Percentiles rank a stretch among this genome's conserved stretches.
phyloP scores from a whole-genome alignment of 53 echinoderm and acorn worm species.

The Apostichopus leukothele region DNA sequence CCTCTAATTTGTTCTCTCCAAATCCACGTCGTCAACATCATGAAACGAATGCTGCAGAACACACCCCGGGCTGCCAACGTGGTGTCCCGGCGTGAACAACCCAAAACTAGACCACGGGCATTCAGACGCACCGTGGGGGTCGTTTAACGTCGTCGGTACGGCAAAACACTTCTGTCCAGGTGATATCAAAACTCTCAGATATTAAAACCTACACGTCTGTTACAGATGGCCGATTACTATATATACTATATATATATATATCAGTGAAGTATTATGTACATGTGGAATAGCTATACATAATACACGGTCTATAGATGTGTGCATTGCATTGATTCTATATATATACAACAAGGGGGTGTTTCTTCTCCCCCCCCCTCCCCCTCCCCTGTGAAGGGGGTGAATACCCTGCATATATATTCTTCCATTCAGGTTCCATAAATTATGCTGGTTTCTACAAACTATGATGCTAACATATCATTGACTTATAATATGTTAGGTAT shows the following conservation, averaged over 20 bases:
- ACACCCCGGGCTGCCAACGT: constrained; percentile 38
- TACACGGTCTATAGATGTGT: no score
- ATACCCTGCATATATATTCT: no score
- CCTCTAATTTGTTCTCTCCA: constrained; percentile 30
- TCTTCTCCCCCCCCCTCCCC: no score
- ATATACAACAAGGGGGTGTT: background rate
- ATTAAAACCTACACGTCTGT: background rate
- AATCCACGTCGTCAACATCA: constrained; percentile 15
- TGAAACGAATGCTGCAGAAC: constrained; percentile 10
- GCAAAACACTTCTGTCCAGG: constrained; percentile 33
- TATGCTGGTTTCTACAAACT: no score
- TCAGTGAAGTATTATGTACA: background rate
- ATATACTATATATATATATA: background rate
- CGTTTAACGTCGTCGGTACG: constrained; percentile 26
- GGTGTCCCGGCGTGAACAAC: constrained; percentile 43
- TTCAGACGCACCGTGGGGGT: constrained; percentile 33
- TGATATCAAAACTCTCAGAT: constrained; percentile 2
- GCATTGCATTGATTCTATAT: background rate
- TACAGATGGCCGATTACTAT: background rate
- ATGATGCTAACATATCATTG: no score
- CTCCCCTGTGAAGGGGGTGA: no score
- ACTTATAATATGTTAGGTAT: no score
- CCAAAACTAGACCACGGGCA: constrained; percentile 46
- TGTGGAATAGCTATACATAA: no score
- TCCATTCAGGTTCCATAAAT: no score